These are phyloP conservation scores for Eristalis pertinax DNA, from an alignment of 2,888 invertebrate genomes.

Conservation along the genomic window DNA sequence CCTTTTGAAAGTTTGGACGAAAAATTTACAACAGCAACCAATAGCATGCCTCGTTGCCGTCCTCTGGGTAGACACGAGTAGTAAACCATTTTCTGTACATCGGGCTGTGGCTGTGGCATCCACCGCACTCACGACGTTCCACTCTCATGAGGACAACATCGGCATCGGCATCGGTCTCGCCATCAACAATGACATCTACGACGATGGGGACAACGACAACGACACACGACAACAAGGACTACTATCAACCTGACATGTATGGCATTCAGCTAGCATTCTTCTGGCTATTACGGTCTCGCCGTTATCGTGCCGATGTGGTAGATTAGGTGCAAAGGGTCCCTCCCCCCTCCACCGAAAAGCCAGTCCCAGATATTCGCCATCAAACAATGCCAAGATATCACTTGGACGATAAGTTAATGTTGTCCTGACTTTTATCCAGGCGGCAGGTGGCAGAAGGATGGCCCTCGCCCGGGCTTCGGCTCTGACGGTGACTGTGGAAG, in stretches of 20 bases:
- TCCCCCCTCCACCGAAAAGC: conserved; percentile 47
- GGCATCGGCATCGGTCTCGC: neutral
- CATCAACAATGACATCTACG: conserved; percentile 1
- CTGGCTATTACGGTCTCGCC: conserved; percentile 6
- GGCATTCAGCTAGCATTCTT: conserved; percentile 28
- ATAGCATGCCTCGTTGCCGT: conserved; percentile 31
- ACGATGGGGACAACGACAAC: neutral
- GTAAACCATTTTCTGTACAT: neutral
- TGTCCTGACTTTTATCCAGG: conserved; percentile 52
- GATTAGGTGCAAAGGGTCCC: conserved; percentile 45
- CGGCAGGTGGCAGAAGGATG: neutral
- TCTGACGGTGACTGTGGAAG: neutral
- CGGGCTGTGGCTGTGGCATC: too few relatives aligned
- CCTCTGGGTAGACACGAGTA: neutral
- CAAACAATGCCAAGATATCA: conserved; percentile 55
- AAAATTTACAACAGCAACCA: conserved; percentile 33
- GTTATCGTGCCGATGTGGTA: conserved; percentile 38
- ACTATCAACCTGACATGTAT: conserved; percentile 20
- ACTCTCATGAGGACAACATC: neutral
- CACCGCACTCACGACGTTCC: too few relatives aligned
- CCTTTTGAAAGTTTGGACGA: conserved; percentile 35
- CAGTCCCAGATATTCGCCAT: conserved; percentile 39
- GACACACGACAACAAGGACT: neutral
- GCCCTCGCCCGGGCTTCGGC: neutral
- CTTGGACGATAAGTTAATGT: conserved; percentile 57